Evolutionary conservation across 92 coral and sea anemone genomes (phyloP), one percentile per base, ranked within the genome.

Genomic region (Porites evermanni): DNA sequence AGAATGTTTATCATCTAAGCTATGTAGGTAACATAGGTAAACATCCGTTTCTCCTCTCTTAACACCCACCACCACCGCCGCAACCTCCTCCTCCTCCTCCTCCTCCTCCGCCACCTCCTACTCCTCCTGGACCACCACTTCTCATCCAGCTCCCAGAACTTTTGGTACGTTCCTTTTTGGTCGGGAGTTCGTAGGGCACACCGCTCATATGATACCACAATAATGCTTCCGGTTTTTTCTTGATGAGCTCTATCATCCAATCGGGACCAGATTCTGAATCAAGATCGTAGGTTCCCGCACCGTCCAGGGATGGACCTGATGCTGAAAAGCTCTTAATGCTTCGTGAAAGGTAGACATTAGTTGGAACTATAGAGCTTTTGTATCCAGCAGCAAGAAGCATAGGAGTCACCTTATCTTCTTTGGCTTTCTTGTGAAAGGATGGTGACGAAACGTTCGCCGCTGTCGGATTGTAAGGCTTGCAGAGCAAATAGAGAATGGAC

Each of bases 311-410:
- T 8, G 72, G 63, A 79, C 73, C 61, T 3, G 74, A 23, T 12
- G 47, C 84, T 17, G 47, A 1, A 26, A 61, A 14, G 8, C 74
- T 74, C 26, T 66, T 12, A 4, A 16, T 53, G 78, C 20, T 74
- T 53, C 64, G 78, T n/a, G 8, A n/a, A 38, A 89, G 64, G 73
- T 88, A 84, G 1, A 84, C 89, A 64, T 91, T 91, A 23, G 92
- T 88, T 32, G 94, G 94, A 13, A 91, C 94, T 4, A 83, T 74
- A 66, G 82, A 85, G 61, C 89, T 83, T 77, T 60, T 59, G 80
- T 91, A 91, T 12, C 94, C 92, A 18, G 94, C 84, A 11, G 90
- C 94, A 10, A 88, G 88, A 69, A 92, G 67, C 73, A 85, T 26
- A 14, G 85, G 70, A 7, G 90, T 75, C 17, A 72, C 79, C 16